Conservation (phyloP, 2,113 vertebrate genomes). For the Aspiorhynchus laticeps region DNA sequence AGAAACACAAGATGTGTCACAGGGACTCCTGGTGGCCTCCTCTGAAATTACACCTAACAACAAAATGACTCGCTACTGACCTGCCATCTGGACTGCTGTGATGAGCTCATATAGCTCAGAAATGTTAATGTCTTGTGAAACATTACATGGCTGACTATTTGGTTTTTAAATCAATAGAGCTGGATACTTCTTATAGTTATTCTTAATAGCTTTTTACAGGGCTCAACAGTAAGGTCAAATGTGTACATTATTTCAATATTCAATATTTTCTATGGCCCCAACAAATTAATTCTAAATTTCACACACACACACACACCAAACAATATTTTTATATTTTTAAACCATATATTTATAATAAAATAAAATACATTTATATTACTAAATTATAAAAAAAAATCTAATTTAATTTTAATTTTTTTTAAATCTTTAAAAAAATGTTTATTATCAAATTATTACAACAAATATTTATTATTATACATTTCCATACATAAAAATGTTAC, state of each 20-base stretch:
- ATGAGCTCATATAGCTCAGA: neutral
- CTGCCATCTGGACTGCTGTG: conserved; percentile 22
- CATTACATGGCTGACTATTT: neutral
- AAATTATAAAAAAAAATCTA: too few species aligned
- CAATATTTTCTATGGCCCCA: neutral
- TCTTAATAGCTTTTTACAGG: neutral
- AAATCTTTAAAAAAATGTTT: neutral
- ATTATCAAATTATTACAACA: neutral
- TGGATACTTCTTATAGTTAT: neutral
- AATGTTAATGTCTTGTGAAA: neutral
- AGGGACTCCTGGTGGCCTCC: conserved; percentile 43
- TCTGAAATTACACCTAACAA: conserved; percentile 23
- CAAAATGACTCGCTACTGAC: conserved; percentile 6
- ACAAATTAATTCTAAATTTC: neutral
- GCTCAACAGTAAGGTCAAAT: neutral
- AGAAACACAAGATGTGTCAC: neutral
- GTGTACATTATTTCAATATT: neutral
- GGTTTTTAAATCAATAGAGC: neutral
- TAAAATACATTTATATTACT: too few species aligned
- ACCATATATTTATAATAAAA: too few species aligned
- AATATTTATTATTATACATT: neutral
- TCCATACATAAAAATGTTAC: neutral
- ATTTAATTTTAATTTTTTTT: too few species aligned
- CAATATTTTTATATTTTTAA: too few species aligned
- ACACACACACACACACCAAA: neutral